phyloP scores from a whole-genome alignment of 1,140 invertebrate genomes.

The Aphaenogaster ashmeadi region DNA sequence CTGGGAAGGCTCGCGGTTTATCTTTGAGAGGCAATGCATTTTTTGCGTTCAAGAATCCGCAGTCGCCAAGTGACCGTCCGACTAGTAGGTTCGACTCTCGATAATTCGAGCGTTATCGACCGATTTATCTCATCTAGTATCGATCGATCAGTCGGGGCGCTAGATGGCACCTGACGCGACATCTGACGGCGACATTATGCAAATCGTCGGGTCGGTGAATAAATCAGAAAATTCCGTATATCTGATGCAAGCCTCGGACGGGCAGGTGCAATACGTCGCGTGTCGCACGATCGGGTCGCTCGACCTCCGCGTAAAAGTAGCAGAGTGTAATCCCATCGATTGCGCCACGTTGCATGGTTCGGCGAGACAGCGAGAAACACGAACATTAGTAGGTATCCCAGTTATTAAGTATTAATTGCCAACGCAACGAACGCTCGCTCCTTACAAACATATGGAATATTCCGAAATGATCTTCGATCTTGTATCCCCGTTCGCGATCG shows the following conservation, averaged over 20 bases:
- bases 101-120: too few relatives aligned
- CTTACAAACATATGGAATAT: neutral
- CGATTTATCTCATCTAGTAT: neutral
- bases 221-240: conserved; percentile 27
- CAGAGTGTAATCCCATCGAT: neutral
- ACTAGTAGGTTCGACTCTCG: too few relatives aligned
- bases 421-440: neutral
- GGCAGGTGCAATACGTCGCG: conserved; percentile 4
- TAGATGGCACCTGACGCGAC: neutral
- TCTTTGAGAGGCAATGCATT: too few relatives aligned
- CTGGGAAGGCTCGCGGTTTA: too few relatives aligned
- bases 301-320: neutral
- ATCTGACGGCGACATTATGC: neutral
- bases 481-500: neutral
- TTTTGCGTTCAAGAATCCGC: too few relatives aligned
- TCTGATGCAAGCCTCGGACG: conserved; percentile 7
- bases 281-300: neutral
- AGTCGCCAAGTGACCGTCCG: too few relatives aligned
- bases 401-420: neutral
- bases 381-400: neutral
- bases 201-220: neutral
- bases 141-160: neutral
- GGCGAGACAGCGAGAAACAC: neutral
- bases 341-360: neutral
- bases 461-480: neutral